Base-by-base conservation (phyloP, 2,113 vertebrate genomes). In the Xyrauchen texanus region DNA sequence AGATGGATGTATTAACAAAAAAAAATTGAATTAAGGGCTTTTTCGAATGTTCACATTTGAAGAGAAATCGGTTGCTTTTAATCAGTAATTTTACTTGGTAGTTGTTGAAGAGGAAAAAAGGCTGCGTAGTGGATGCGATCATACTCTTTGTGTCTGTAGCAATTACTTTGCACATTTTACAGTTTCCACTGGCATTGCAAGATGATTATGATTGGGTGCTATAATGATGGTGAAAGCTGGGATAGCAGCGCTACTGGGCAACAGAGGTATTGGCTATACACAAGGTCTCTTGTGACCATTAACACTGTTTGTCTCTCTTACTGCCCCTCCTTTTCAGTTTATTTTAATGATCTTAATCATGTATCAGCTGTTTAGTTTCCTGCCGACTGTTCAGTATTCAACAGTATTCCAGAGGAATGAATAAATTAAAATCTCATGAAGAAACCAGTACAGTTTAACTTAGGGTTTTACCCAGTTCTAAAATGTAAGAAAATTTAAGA, bases 341-440 rank as follows among this genome's bases (percentile, higher is more conserved):
- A 1, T 90, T 93, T 92, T 90, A 93, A 93, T 90, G 90, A 90
- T 93, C 81, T 88, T 82, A 85, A 83, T 81, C 73, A 82, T 81
- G 81, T 77, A 69, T 82, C 80, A 93, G 94, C 21, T 34, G 21
- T 34, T 1, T 34, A 34, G 21, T 1, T 94, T 94, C 91, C 92
- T 93, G 93, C 94, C 89, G 78, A 94, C 92, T 92, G 92, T 94
- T 93, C 92, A 94, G 93, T 95, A 94, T 94, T 95, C 93, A 93
- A 16, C 83, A 82, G 87, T 85, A 83, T 87, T 87, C 60, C 78
- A 85, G 58, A 84, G 73, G 63, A 85, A 68, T 91, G 91, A 87
- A 90, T 90, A 91, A 91, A 90, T 91, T 87, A 93, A 34, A 91
- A 69, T 78, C 57, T 61, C 10, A 62, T 76, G 63, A 80, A 70